Evolutionary conservation across 53 echinoderm and acorn worm species (phyloP), one percentile per base, ranked within the genome.

Genomic region (Echinometra lucunter): DNA sequence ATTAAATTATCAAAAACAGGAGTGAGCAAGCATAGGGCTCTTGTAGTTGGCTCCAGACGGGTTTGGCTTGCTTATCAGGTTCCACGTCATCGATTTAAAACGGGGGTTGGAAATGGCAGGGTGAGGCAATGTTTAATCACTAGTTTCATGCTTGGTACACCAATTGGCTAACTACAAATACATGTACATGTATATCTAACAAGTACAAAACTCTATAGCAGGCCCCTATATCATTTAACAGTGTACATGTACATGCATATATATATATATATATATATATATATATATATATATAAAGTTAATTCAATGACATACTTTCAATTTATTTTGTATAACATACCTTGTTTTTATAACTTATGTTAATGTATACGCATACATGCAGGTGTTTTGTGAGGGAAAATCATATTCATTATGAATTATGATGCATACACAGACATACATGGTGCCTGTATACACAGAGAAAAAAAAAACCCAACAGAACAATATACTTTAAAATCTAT

Each of bases 41-140:
- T 69, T 81, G 81, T 17, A 42, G 16, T 44, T 81, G 81, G 23
- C 7, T 42, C 4, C 19, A 44, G 81, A 81, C 81, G 25, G 44
- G 81, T 40, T 40, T 2, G 40, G 15, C 44, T 42, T 19, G 3
- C 35, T 34, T 34, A 72, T 72, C 44, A 81, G 44, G 81, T 81
- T 81, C 81, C 81, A 81, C 81, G 81, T 81, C 81, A 81, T 81
- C 81, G 13, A 42, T 44, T 21, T 0, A n/a, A 11, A 53, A 53
- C 13, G 5, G 2, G 4, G 53, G 53, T 53, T 53, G 53, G 53
- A 53, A 53, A 53, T 53, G 13, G 53, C 44, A 44, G 25, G 44
- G 81, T 44, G 81, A 81, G 42, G 81, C 23, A 25, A 4, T 53
- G 53, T 72, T 81, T 81, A 81, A 81, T 81, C 81, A 81, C 25